Conservation (phyloP, 2,113 vertebrate species). For the Eurystomus gularis region DNA sequence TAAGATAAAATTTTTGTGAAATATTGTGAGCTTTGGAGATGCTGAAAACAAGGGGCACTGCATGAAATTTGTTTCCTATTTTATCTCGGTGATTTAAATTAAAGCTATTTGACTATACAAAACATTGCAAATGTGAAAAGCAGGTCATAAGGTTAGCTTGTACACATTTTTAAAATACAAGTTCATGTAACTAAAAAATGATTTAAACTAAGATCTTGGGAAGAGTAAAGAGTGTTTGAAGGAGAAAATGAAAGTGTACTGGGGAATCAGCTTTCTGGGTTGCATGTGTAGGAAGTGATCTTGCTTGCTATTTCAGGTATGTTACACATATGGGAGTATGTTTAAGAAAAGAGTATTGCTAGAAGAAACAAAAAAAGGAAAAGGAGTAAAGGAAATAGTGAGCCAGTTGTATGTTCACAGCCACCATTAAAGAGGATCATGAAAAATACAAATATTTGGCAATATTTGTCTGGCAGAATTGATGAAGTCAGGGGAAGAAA, state of each 20-base stretch:
- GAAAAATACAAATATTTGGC: not conserved
- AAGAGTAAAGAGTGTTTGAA: not conserved
- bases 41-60: not conserved
- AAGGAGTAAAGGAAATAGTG: not conserved
- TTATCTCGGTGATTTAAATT: not conserved
- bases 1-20: not conserved
- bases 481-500: not conserved
- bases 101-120: not conserved
- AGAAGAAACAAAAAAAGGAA: not conserved
- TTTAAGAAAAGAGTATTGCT: not conserved
- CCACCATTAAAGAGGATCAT: not conserved
- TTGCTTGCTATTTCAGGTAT: not conserved
- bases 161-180: not conserved
- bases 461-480: not conserved
- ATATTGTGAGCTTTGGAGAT: not conserved
- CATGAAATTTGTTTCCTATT: not conserved
- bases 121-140: not conserved
- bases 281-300: not conserved
- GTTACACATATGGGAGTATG: not conserved
- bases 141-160: not conserved
- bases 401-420: not conserved
- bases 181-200: not conserved
- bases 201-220: not conserved
- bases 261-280: not conserved
- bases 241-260: not conserved